Conservation (phyloP, 2,888 invertebrate species). For the Lobophora halterata region DNA sequence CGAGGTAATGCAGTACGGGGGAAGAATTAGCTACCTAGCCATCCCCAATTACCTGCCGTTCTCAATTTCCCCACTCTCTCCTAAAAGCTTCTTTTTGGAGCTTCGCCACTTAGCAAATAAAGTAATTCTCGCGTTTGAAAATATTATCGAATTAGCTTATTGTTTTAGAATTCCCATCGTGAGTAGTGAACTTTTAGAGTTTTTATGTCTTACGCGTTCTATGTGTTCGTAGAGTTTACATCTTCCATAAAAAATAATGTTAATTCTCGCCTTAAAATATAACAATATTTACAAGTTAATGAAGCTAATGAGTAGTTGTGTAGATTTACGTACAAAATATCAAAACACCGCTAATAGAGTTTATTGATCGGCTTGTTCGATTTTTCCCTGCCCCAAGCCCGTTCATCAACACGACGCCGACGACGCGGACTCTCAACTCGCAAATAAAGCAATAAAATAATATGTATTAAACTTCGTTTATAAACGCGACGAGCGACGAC, state of each 20-base stretch:
- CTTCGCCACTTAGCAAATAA: background rate
- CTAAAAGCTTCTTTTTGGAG: background rate
- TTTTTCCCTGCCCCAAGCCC: too few species aligned
- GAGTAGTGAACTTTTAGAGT: constrained; percentile 4
- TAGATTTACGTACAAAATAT: constrained; percentile 7
- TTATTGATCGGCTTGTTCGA: background rate
- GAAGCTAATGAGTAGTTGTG: constrained; percentile 1
- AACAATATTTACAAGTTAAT: constrained; percentile 13
- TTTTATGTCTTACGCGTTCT: background rate
- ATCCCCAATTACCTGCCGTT: too few species aligned
- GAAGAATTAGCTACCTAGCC: too few species aligned
- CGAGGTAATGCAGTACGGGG: too few species aligned
- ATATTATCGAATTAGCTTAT: constrained; percentile 6
- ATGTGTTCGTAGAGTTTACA: constrained; percentile 11
- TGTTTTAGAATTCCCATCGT: constrained; percentile 6
- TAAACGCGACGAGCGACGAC: too few species aligned
- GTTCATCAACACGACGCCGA: too few species aligned
- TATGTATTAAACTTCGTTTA: too few species aligned
- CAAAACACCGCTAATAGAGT: constrained; percentile 1
- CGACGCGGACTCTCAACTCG: too few species aligned
- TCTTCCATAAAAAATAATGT: constrained; percentile 10
- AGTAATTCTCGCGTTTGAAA: constrained; percentile 2
- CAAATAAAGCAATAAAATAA: too few species aligned
- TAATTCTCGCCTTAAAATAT: constrained; percentile 10
- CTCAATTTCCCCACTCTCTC: too few species aligned